Percentiles rank a stretch among this genome's conserved stretches.
Conservation (phyloP, 2,113 vertebrate genomes). For the Seriola quinqueradiata region DNA sequence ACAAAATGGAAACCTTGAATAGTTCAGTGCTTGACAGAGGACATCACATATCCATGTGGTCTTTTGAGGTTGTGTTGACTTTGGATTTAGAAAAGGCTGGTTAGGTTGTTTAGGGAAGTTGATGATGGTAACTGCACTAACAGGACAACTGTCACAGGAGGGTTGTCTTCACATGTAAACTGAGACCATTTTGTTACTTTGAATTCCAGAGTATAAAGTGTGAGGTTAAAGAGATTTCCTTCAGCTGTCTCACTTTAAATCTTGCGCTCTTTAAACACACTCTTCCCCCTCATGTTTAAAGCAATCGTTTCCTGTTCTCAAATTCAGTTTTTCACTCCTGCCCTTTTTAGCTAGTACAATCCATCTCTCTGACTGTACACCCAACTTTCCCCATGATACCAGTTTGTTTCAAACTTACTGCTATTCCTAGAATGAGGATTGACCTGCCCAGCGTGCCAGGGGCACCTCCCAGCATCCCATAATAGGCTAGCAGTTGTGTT, state of each 20-base stretch:
- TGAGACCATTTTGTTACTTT: neutral
- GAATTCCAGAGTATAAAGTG: neutral
- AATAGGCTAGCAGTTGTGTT: slow-evolving; percentile 54
- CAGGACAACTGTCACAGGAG: neutral
- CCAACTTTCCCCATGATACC: slow-evolving; percentile 8
- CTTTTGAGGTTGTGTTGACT: neutral
- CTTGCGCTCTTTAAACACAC: neutral
- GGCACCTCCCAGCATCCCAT: slow-evolving; percentile 60
- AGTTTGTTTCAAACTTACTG: slow-evolving; percentile 38
- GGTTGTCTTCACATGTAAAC: neutral
- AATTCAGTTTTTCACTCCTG: too few species aligned
- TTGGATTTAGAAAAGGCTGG: neutral
- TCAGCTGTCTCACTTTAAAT: neutral
- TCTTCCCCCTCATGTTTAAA: neutral
- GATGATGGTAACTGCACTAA: neutral
- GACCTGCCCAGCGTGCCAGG: slow-evolving; percentile 61
- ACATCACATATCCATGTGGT: neutral
- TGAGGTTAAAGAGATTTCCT: neutral
- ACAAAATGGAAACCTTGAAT: slow-evolving; percentile 20
- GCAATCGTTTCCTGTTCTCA: neutral
- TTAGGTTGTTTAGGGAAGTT: neutral
- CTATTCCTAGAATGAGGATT: slow-evolving; percentile 68
- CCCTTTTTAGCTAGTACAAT: neutral
- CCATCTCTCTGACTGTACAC: slow-evolving; percentile 6
- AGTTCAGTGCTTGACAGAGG: neutral